Base-by-base conservation (phyloP, 1,140 invertebrate genomes). In the Apocrypta bakeri region DNA sequence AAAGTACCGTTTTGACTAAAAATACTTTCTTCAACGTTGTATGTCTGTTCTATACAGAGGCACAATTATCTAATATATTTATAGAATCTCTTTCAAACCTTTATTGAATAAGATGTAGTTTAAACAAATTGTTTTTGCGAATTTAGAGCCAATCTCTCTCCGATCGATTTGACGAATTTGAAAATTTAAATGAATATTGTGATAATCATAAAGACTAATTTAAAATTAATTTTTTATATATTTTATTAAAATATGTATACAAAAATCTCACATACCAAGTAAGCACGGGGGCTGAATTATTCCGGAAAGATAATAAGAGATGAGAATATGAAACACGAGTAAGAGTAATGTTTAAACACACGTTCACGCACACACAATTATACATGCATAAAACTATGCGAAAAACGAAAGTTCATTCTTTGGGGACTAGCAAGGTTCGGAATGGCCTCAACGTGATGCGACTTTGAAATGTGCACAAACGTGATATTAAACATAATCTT, bases 391-490 rank as follows among this genome's bases (percentile, higher is more conserved):
- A 4, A 9, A 37, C 33, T 37, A 78, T 71, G 84, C 82, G 81
- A 25, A n/a, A n/a, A 79, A 83, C 83, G 72, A 84, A 8, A 21
- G 66, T n/a, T n/a, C n/a, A n/a, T n/a, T n/a, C n/a, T 75, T 66
- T 27, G 61, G 11, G 33, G 64, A 25, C n/a, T n/a, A n/a, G n/a
- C n/a, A n/a, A n/a, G n/a, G 3, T 7, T 21, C 25, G 11, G 17
- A n/a, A 24, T 9, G 56, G 74, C n/a, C 31, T 40, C 74, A 29
- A 79, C 79, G 84, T 83, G 83, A 83, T 84, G 33, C 33, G 86
- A 84, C 84, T 84, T 85, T 73, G 82, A 85, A 87, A 84, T 85
- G 86, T 85, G 82, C 85, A 85, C 84, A 88, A 84, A 85, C 87
- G 86, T 88, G 87, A 88, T 88, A 88, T 85, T 85, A 85, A 85